Conservation (phyloP, 53 echinoderm and acorn worm species). For the Crossaster papposus region DNA sequence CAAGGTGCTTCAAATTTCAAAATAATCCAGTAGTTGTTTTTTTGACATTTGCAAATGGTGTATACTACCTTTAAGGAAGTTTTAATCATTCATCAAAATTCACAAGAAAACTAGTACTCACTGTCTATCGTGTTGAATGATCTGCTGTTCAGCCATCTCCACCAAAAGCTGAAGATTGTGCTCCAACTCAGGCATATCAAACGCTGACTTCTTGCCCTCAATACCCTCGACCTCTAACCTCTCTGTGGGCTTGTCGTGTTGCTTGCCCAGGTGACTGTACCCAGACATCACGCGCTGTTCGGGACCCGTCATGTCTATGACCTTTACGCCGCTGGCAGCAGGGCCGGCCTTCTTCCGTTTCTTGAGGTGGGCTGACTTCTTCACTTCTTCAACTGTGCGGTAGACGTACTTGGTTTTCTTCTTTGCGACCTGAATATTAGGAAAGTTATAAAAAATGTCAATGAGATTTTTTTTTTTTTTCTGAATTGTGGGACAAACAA, state of each 20-base stretch:
- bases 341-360: constrained; percentile 50
- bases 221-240: constrained; percentile 66
- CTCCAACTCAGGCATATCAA: constrained; percentile 93
- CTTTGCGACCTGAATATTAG: constrained; percentile 38
- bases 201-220: constrained; percentile 68
- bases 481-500: too few relatives aligned
- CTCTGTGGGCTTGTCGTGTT: constrained; percentile 78
- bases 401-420: constrained; percentile 83
- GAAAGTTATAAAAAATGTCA: too few relatives aligned
- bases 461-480: too few relatives aligned
- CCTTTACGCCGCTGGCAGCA: constrained; percentile 71
- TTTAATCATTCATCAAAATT: neutral
- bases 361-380: constrained; percentile 64
- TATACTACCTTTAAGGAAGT: too few relatives aligned
- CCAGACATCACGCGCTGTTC: constrained; percentile 89
- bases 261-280: constrained; percentile 78
- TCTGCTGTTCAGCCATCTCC: constrained; percentile 95
- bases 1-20: too few relatives aligned
- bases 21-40: too few relatives aligned
- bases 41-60: too few relatives aligned
- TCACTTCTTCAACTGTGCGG: constrained; percentile 89
- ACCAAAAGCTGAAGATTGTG: constrained; percentile 92
- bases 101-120: constrained; percentile 57
- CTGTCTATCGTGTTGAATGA: constrained; percentile 96
- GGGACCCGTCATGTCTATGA: constrained; percentile 97